These are phyloP conservation scores for Sapayoa aenigma DNA, from an alignment of 2,113 vertebrate species.

Conservation along the genomic window DNA sequence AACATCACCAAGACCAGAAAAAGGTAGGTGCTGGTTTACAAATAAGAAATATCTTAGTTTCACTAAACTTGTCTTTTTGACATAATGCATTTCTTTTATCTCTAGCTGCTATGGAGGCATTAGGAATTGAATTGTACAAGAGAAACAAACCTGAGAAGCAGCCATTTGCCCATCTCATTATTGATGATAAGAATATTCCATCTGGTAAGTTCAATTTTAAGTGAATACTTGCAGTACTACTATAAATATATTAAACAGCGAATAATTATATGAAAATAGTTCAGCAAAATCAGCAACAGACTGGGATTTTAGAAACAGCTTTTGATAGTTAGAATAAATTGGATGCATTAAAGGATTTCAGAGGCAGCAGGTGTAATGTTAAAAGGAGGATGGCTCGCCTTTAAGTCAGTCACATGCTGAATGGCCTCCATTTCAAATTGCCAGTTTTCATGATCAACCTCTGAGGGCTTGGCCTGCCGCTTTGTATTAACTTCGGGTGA, in stretches of 20 bases:
- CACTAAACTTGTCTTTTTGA: neutral
- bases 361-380: neutral
- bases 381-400: neutral
- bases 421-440: neutral
- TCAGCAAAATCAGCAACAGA: neutral
- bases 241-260: neutral
- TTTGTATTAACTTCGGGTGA: neutral
- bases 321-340: neutral
- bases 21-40: constrained; percentile 53
- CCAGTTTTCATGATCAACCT: neutral
- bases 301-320: neutral
- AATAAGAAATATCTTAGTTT: neutral
- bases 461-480: neutral
- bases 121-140: constrained; percentile 63
- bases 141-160: constrained; percentile 65
- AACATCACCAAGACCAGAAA: constrained; percentile 61
- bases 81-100: constrained; percentile 46
- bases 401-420: neutral
- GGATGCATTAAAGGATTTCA: neutral
- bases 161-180: constrained; percentile 80
- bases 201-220: constrained; percentile 65
- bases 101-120: constrained; percentile 68
- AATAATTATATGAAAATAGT: neutral
- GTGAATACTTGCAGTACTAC: neutral
- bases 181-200: constrained; percentile 75